These are phyloP conservation scores for Octopus sinensis DNA, from an alignment of 1,140 invertebrate genomes.

Conservation along the genomic window DNA sequence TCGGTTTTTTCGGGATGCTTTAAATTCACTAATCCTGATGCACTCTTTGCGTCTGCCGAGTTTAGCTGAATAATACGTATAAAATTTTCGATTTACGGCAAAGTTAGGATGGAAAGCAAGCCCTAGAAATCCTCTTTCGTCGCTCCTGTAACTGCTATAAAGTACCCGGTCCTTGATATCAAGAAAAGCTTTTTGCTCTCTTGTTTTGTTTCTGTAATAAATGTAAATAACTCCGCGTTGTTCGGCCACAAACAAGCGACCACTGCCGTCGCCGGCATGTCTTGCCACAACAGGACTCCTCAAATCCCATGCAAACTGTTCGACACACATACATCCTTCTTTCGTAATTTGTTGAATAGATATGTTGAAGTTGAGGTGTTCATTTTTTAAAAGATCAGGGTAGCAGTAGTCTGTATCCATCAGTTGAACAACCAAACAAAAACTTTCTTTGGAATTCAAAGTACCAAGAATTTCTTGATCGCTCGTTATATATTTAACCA, in stretches of 20 bases:
- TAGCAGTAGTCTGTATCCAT: slow-evolving; percentile 50
- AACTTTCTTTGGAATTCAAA: slow-evolving; percentile 20
- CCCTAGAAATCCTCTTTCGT: slow-evolving; percentile 51
- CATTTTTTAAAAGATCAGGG: slow-evolving; percentile 42
- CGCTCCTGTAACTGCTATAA: slow-evolving; percentile 28
- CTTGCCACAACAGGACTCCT: slow-evolving; percentile 44
- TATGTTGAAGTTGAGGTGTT: slow-evolving; percentile 31
- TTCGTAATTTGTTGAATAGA: slow-evolving; percentile 27
- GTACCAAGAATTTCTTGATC: slow-evolving; percentile 19
- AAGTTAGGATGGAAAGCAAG: slow-evolving; percentile 51
- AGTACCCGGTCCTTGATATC: slow-evolving; percentile 29
- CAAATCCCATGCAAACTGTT: slow-evolving; percentile 33
- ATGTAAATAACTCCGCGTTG: slow-evolving; percentile 43
- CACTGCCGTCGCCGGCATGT: slow-evolving; percentile 41
- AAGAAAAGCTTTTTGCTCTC: slow-evolving; percentile 33
- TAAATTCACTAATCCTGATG: slow-evolving; percentile 48
- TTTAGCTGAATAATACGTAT: slow-evolving; percentile 44
- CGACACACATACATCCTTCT: slow-evolving; percentile 49
- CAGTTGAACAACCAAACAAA: slow-evolving; percentile 37
- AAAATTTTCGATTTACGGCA: slow-evolving; percentile 43
- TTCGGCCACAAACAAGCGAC: slow-evolving; percentile 48
- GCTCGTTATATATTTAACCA: slow-evolving; percentile 32
- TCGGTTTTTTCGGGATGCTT: slow-evolving; percentile 27
- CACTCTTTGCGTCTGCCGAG: background rate
- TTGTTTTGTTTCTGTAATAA: slow-evolving; percentile 36